Base-by-base conservation (phyloP, 2,797 vertebrate species). In the Rhynchonycteris naso region DNA sequence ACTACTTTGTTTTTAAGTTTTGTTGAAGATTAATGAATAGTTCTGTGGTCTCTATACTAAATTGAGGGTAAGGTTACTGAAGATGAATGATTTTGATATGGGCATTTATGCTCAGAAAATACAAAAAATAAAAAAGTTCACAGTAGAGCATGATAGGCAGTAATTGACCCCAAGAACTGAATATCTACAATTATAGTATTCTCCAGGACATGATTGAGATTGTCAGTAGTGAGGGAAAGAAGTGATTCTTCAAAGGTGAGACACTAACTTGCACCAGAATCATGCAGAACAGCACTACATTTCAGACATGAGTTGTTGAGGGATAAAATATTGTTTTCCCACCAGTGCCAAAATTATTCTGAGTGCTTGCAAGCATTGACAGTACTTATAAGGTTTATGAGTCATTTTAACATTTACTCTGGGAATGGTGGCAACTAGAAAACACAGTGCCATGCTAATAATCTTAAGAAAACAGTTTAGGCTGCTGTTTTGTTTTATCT, bases 361-460 rank as follows among this genome's bases (percentile, higher is more conserved):
- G 11, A 68, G 69, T 16, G 65, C 24, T 90, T 88, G 22, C 16
- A 94, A 75, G 38, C 91, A 88, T 43, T 80, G 69, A 83, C 63
- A 24, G 61, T 90, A 35, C 94, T 96, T 94, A 87, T 78, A 94
- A 91, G 54, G 78, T 83, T 97, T 78, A 59, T 96, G 95, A 97
- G 90, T 96, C 96, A 95, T 86, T 72, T 92, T 91, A 74, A 61
- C 54, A 47, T 96, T 94, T 90, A 83, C 69, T 88, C 68, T 92
- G 82, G 65, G 50, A 78, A 89, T n/a, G 63, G 59, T 69, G 33
- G 61, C 14, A 7, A 88, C 68, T 80, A 56, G 82, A 86, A 90
- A 58, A 94, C 65, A 88, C 52, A 43, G 69, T 56, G 26, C 38
- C 81, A 33, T 68, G 59, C 28, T 68, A 80, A 80, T 38, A 69